These are phyloP conservation scores for Trilocha varians DNA, from an alignment of 2,888 invertebrate species.

Conservation along the genomic window DNA sequence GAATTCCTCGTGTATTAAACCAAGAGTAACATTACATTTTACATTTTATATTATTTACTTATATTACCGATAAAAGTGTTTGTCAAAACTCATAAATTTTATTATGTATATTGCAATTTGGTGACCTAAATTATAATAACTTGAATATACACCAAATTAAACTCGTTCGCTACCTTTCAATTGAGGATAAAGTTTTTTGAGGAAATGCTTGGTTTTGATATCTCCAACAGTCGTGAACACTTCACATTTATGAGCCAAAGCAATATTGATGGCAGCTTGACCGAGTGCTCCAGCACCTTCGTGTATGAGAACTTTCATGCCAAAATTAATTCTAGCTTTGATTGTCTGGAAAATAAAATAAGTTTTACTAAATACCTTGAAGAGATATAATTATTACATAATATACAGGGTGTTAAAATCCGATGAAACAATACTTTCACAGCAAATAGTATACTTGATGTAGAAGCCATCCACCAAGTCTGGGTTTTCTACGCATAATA, in stretches of 20 bases:
- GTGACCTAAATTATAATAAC: too few relatives aligned
- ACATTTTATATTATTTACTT: too few relatives aligned
- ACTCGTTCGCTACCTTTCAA: slow-evolving; percentile 27
- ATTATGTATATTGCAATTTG: not conserved
- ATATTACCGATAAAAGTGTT: too few relatives aligned
- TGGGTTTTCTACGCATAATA: too few relatives aligned
- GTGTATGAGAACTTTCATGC: slow-evolving; percentile 17
- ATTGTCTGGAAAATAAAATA: slow-evolving; percentile 19
- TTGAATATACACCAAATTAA: too few relatives aligned
- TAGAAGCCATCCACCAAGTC: too few relatives aligned
- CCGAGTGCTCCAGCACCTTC: slow-evolving; percentile 40
- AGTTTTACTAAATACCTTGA: too few relatives aligned
- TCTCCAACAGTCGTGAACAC: slow-evolving; percentile 45
- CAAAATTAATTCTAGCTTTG: slow-evolving; percentile 11
- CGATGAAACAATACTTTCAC: too few relatives aligned
- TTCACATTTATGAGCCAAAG: slow-evolving; percentile 28
- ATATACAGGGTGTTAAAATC: too few relatives aligned
- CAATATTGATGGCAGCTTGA: slow-evolving; percentile 40
- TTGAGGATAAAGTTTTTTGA: slow-evolving; percentile 36
- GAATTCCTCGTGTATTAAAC: too few relatives aligned
- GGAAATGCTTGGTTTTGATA: slow-evolving; percentile 33
- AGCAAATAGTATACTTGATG: too few relatives aligned
- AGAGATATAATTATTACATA: slow-evolving; percentile 1
- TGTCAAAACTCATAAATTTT: not conserved
- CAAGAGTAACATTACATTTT: too few relatives aligned